phyloP scores from a whole-genome alignment of 1,140 invertebrate species.

The Apis dorsata region DNA sequence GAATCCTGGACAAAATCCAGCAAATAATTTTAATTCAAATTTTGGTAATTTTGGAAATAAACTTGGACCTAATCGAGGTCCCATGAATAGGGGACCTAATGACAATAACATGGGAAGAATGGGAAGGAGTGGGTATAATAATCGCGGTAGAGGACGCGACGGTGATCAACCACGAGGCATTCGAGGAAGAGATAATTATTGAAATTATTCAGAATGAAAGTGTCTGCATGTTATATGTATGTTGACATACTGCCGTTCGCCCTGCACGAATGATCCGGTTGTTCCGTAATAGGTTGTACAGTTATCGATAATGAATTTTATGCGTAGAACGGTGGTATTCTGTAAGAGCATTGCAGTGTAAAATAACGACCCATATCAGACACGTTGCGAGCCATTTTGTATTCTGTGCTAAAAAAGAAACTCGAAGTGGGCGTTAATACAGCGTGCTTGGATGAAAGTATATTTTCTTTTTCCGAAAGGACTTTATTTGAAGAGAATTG shows the following conservation, averaged over 20 bases:
- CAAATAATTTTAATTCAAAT: slow-evolving; percentile 65
- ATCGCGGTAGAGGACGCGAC: slow-evolving; percentile 74
- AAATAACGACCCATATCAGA: slow-evolving; percentile 23
- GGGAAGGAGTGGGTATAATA: slow-evolving; percentile 71
- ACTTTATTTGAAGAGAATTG: slow-evolving; percentile 11
- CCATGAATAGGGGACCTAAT: slow-evolving; percentile 66
- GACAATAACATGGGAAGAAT: slow-evolving; percentile 70
- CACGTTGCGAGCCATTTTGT: slow-evolving; percentile 29
- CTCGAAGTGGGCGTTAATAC: neutral
- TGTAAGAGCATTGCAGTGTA: slow-evolving; percentile 27
- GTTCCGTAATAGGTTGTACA: slow-evolving; percentile 8
- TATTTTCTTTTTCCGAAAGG: slow-evolving; percentile 21
- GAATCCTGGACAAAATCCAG: slow-evolving; percentile 55
- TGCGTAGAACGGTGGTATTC: slow-evolving; percentile 17
- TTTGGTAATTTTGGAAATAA: slow-evolving; percentile 70
- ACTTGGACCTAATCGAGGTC: slow-evolving; percentile 67
- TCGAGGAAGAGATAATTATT: slow-evolving; percentile 74
- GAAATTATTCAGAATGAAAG: slow-evolving; percentile 17
- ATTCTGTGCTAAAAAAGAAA: neutral
- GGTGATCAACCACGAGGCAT: slow-evolving; percentile 69
- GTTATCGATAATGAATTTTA: slow-evolving; percentile 4
- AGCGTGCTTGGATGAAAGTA: slow-evolving; percentile 41
- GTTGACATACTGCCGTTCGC: slow-evolving; percentile 14
- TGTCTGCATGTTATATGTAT: slow-evolving; percentile 5
- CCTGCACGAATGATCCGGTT: neutral